These are phyloP conservation scores for Artemia sp. DNA, from an alignment of 2,888 invertebrate genomes.

Conservation along the genomic window DNA sequence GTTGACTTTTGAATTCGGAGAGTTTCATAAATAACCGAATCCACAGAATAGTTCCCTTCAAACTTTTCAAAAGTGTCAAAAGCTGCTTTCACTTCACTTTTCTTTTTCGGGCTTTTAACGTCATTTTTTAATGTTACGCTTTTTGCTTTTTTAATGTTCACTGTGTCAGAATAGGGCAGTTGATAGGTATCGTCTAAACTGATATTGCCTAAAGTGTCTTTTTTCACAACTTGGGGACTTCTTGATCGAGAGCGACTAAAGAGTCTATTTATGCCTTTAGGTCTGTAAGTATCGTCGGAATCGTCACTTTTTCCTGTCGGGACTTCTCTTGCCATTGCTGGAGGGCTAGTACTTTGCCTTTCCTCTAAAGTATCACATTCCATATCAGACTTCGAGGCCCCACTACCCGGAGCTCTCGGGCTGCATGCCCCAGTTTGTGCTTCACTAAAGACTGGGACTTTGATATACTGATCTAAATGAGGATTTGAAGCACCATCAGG, in stretches of 20 bases:
- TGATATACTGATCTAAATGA: constrained; percentile 47
- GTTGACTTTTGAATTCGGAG: background rate
- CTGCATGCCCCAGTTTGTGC: constrained; percentile 40
- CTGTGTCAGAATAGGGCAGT: background rate
- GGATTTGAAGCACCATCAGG: constrained; percentile 88
- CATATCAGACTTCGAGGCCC: constrained; percentile 35
- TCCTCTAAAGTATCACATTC: constrained; percentile 26
- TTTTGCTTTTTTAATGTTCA: constrained; percentile 1
- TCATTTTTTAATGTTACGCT: background rate
- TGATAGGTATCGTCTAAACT: constrained; percentile 3
- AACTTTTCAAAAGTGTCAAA: background rate
- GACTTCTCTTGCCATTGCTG: background rate
- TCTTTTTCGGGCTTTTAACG: constrained; percentile 3
- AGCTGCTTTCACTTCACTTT: background rate
- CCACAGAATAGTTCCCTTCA: background rate
- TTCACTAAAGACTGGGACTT: background rate
- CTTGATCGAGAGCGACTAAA: constrained; percentile 3
- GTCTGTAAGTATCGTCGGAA: background rate
- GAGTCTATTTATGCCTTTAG: constrained; percentile 2
- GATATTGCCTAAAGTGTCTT: background rate
- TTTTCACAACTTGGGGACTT: background rate
- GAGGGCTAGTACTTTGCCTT: background rate
- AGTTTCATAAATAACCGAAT: background rate
- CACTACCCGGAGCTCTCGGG: constrained; percentile 28
- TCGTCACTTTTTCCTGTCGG: constrained; percentile 5